phyloP scores from a whole-genome alignment of 2,888 invertebrate genomes.

The Nomada hirtipes region DNA sequence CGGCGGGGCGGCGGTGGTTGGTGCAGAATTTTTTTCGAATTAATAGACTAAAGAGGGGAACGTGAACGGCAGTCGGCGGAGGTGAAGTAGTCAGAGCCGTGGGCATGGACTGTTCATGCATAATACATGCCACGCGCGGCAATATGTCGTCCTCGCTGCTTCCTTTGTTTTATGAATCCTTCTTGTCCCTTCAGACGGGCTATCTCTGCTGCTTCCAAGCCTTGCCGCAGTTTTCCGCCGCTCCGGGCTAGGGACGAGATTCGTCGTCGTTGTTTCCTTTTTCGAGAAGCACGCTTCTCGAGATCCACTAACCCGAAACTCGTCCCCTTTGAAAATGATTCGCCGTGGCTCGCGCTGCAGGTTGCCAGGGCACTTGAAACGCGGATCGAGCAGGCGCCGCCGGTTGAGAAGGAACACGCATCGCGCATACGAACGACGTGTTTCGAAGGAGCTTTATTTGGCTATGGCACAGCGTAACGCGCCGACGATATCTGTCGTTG shows the following conservation, averaged over 20 bases:
- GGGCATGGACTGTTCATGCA: constrained; percentile 78
- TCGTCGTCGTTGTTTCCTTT: constrained; percentile 31
- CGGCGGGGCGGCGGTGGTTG: constrained; percentile 27
- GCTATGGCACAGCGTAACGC: too few species aligned
- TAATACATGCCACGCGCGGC: constrained; percentile 81
- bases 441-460: too few species aligned
- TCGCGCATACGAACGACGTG: neutral
- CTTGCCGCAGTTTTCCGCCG: constrained; percentile 55
- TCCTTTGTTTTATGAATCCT: constrained; percentile 81
- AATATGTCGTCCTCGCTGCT: constrained; percentile 79
- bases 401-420: neutral
- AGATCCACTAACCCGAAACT: constrained; percentile 52
- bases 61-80: neutral
- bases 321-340: constrained; percentile 39
- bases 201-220: constrained; percentile 51
- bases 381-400: neutral
- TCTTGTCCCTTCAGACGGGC: constrained; percentile 61
- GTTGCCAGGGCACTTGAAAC: constrained; percentile 19
- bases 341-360: constrained; percentile 3
- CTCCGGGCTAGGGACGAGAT: constrained; percentile 38
- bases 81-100: constrained; percentile 38
- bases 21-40: constrained; percentile 76
- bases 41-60: constrained; percentile 74
- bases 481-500: too few species aligned
- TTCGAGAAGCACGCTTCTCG: constrained; percentile 29